phyloP scores from a whole-genome alignment of 2,888 invertebrate species.

The Plagiodera versicolora region DNA sequence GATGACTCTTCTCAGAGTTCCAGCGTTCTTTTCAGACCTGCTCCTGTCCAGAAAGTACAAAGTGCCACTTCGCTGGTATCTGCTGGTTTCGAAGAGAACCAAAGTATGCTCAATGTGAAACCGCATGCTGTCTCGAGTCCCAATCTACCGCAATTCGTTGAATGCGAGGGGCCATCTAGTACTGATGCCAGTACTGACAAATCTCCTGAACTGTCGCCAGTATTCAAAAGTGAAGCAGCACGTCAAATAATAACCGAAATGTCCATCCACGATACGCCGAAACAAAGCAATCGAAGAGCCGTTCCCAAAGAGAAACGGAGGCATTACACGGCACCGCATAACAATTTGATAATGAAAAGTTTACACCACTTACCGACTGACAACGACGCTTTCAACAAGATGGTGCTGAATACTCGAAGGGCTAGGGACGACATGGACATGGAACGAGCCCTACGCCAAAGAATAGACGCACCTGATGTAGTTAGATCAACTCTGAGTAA shows the following conservation, averaged over 20 bases:
- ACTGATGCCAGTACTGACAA: constrained; percentile 44
- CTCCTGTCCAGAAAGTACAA: constrained; percentile 32
- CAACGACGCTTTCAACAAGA: constrained; percentile 45
- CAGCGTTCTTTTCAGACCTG: constrained; percentile 43
- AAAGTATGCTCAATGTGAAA: constrained; percentile 13
- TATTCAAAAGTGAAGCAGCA: constrained; percentile 86
- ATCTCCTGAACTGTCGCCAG: constrained; percentile 70
- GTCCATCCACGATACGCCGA: constrained; percentile 52
- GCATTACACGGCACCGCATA: constrained; percentile 83
- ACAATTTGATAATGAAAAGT: constrained; percentile 51
- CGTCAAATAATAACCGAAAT: constrained; percentile 84
- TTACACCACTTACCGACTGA: constrained; percentile 47
- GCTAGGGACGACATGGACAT: constrained; percentile 85
- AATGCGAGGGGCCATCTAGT: constrained; percentile 33
- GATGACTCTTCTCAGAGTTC: constrained; percentile 48
- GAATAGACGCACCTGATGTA: constrained; percentile 81
- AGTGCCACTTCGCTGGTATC: constrained; percentile 21
- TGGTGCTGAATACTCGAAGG: constrained; percentile 55
- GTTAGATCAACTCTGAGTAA: constrained; percentile 77
- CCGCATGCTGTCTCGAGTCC: constrained; percentile 41
- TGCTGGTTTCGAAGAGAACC: constrained; percentile 38
- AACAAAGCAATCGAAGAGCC: constrained; percentile 60
- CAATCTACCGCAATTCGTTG: constrained; percentile 42
- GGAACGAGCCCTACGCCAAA: constrained; percentile 77
- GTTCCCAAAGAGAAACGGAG: constrained; percentile 82